Conservation (phyloP, 2,888 invertebrate genomes). For the Xestia rhomboidea region DNA sequence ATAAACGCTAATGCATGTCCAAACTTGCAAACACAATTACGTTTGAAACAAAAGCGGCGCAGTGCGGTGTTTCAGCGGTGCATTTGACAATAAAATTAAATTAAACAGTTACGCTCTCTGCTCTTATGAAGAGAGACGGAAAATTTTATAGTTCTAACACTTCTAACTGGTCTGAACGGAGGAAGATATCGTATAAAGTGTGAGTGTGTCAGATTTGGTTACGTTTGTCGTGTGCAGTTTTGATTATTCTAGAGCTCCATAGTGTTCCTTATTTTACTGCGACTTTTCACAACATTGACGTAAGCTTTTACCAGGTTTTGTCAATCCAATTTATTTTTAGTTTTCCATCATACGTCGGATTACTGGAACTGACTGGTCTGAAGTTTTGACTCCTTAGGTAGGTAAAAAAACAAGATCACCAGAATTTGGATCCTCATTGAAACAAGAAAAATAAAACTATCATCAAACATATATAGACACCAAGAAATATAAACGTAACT, state of each 20-base stretch:
- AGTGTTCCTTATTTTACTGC: not conserved
- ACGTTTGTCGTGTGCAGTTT: not conserved
- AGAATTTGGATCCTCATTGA: not conserved
- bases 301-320: not conserved
- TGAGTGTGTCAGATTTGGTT: not conserved
- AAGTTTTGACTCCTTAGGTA: not conserved
- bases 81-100: conserved; percentile 80
- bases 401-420: not conserved
- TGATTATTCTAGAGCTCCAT: not conserved
- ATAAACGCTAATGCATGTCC: conserved; percentile 59
- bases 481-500: too few species aligned
- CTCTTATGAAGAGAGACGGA: conserved; percentile 77
- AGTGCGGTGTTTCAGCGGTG: conserved; percentile 63
- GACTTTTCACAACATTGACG: not conserved
- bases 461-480: too few species aligned
- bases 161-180: conserved; percentile 27
- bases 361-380: not conserved
- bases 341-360: not conserved
- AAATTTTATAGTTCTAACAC: conserved; percentile 70
- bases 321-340: not conserved
- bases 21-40: conserved; percentile 56
- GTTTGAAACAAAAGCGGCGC: conserved; percentile 58
- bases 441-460: too few species aligned
- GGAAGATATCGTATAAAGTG: conserved; percentile 30
- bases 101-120: conserved; percentile 73